Evolutionary conservation across 2,888 invertebrate species (phyloP).

Genomic region (Tholera decimalis): DNA sequence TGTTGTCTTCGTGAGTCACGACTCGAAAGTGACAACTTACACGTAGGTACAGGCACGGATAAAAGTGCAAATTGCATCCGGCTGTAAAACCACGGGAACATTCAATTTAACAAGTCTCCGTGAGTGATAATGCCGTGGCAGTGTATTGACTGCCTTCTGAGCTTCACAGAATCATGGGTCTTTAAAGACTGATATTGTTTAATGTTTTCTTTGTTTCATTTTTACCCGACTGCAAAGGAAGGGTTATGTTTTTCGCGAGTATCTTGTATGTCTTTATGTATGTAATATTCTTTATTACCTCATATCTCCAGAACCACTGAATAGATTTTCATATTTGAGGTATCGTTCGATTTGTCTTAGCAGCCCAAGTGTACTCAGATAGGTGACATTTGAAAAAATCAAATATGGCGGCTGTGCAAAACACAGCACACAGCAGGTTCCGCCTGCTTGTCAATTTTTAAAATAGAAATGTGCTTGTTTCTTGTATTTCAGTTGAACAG

Average conservation of each 20-base stretch:
- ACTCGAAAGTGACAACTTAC: constrained; percentile 84
- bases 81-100: constrained; percentile 58
- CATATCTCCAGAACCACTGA: no score
- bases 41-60: constrained; percentile 71
- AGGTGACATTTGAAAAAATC: no score
- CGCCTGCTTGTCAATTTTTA: no score
- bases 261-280: no score
- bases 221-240: background rate
- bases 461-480: no score
- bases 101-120: constrained; percentile 47
- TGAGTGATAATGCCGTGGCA: constrained; percentile 32
- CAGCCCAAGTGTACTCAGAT: no score
- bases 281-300: no score
- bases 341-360: no score
- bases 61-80: constrained; percentile 71
- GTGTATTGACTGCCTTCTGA: constrained; percentile 40
- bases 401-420: no score
- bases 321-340: no score
- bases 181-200: constrained; percentile 5
- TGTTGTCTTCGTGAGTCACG: constrained; percentile 83
- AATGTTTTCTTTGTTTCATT: background rate
- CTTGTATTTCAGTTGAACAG: no score
- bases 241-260: constrained; percentile 7
- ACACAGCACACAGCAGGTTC: no score
- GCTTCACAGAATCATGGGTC: constrained; percentile 9